Conservation (phyloP, 2,888 invertebrate species). For the Amiota communis region DNA sequence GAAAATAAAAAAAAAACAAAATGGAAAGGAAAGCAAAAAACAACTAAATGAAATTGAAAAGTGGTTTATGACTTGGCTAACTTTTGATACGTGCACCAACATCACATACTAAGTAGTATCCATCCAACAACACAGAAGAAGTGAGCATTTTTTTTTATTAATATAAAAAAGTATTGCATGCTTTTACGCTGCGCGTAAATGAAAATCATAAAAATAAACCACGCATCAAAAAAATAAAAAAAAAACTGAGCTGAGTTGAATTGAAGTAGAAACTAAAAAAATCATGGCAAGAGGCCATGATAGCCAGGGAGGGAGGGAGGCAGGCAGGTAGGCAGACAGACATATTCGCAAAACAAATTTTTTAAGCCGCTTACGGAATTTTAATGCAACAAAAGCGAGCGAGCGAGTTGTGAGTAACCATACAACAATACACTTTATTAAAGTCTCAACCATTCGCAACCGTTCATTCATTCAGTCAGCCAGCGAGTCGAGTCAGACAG, state of each 20-base stretch:
- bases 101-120: no score
- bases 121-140: constrained; percentile 21
- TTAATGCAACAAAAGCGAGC: constrained; percentile 5
- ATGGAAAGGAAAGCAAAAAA: not conserved
- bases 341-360: constrained; percentile 23
- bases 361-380: constrained; percentile 26
- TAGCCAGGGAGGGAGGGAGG: not conserved
- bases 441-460: no score
- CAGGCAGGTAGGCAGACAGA: not conserved
- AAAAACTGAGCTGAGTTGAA: not conserved
- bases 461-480: no score
- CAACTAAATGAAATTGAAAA: constrained; percentile 47
- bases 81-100: constrained; percentile 56
- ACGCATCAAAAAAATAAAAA: not conserved
- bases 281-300: not conserved
- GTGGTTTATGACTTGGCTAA: constrained; percentile 63
- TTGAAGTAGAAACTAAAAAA: constrained; percentile 1
- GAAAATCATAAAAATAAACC: not conserved
- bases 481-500: no score
- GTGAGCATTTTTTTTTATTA: constrained; percentile 13
- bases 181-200: constrained; percentile 50
- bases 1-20: not conserved
- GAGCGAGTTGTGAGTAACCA: no score
- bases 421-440: no score
- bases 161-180: constrained; percentile 53